Evolutionary conservation across 1,140 invertebrate species (phyloP), one percentile per base, ranked within the genome.

Genomic region (Macrostomum lignano): DNA sequence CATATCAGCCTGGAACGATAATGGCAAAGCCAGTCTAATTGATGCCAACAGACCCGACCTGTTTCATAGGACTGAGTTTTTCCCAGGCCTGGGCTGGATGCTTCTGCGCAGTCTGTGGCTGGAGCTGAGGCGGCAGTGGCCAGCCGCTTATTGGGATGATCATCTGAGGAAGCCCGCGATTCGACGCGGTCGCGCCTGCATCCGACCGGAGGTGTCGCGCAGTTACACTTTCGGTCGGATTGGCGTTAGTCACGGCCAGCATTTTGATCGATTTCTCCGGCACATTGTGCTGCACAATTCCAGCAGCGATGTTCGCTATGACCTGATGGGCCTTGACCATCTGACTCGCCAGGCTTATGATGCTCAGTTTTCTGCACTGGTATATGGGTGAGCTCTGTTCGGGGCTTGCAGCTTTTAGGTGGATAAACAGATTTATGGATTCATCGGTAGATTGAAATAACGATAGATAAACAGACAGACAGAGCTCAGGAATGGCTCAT

Each of bases 1-100:
- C 51, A 61, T 70, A 69, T 88, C 59, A 62, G 84, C 69, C 0
- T 96, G 88, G 86, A 96, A 96, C 54, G 88, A 96, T 55, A 94
- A 96, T 58, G 88, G 86, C 20, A 91, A 93, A 62, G 60, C 65
- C n/a, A 68, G 24, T 32, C 31, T 32, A 17, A 15, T 32, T 21
- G 24, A 15, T 17, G n/a, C n/a, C n/a, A n/a, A n/a, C n/a, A n/a
- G n/a, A n/a, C n/a, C n/a, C n/a, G n/a, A n/a, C n/a, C n/a, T 24
- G 9, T 24, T 28, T 28, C 19, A 15, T 9, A 61, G 88, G 38
- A 84, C 82, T 17, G 88, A 98, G 56, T 96, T 98, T 60, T 96
- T 98, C 52, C 82, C 88, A 22, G 88, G 88, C 1, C 63, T 98
- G 3, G 88, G 88, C 4, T 98, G 88, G 88, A 78, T 94, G 73